phyloP scores from a whole-genome alignment of 1,140 invertebrate genomes.

The Rhopalosiphum padi region DNA sequence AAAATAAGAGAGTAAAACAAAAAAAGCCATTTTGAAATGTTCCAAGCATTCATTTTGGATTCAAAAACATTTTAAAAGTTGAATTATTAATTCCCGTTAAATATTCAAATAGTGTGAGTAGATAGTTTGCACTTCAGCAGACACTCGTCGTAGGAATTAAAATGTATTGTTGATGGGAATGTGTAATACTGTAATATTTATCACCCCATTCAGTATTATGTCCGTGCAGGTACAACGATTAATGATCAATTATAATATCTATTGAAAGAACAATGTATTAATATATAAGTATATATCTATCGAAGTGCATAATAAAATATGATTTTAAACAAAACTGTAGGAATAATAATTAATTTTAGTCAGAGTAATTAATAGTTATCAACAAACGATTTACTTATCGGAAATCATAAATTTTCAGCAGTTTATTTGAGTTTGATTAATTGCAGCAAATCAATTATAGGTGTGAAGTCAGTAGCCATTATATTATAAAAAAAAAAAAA shows the following conservation, averaged over 20 bases:
- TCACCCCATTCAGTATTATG: neutral
- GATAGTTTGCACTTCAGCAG: neutral
- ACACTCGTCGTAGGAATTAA: neutral
- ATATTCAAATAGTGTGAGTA: neutral
- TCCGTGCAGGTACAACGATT: neutral
- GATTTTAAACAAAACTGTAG: neutral
- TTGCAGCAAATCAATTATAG: neutral
- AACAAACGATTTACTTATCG: neutral
- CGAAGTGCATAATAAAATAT: neutral
- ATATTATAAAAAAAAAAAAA: neutral
- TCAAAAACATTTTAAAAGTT: slow-evolving; percentile 2
- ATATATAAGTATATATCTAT: neutral
- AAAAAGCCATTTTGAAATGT: neutral
- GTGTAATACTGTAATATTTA: neutral
- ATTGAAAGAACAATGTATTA: neutral
- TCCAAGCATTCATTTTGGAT: neutral
- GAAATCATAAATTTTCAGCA: neutral
- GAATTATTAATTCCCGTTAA: neutral
- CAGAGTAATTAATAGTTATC: neutral
- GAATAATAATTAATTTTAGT: neutral
- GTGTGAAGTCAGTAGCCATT: neutral
- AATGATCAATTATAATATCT: neutral
- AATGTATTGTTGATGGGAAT: neutral
- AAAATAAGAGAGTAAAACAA: neutral
- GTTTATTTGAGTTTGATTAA: neutral